These are phyloP conservation scores for Glaucomys volans DNA, from an alignment of 2,113 vertebrate genomes.

Conservation along the genomic window DNA sequence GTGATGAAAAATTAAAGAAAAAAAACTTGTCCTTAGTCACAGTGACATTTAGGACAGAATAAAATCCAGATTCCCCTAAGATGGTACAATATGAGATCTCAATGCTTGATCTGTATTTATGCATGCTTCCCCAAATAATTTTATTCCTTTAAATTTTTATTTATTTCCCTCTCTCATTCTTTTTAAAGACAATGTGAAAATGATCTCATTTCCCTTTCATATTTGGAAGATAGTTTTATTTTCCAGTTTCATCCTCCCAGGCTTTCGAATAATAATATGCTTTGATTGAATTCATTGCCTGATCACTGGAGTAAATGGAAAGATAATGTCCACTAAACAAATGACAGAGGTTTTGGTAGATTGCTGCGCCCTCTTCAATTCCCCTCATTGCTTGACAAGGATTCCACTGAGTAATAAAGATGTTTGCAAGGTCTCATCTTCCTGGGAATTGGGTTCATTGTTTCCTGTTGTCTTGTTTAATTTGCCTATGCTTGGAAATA, in stretches of 20 bases:
- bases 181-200: background rate
- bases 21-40: background rate
- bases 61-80: too few species aligned
- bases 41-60: background rate
- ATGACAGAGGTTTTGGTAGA: background rate
- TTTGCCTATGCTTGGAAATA: too few species aligned
- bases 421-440: too few species aligned
- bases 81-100: too few species aligned
- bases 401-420: too few species aligned
- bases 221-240: background rate
- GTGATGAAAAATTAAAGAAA: background rate
- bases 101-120: too few species aligned
- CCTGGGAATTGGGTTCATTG: too few species aligned
- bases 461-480: too few species aligned
- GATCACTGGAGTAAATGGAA: background rate
- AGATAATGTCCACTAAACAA: conserved; percentile 12
- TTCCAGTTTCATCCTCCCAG: background rate
- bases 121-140: background rate
- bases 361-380: too few species aligned
- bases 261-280: conserved; percentile 5
- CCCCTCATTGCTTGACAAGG: too few species aligned
- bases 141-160: background rate
- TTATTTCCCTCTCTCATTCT: background rate
- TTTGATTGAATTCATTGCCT: conserved; percentile 6
- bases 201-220: background rate